Conservation (phyloP, 2,888 invertebrate species). For the Toxonevra muliebris region DNA sequence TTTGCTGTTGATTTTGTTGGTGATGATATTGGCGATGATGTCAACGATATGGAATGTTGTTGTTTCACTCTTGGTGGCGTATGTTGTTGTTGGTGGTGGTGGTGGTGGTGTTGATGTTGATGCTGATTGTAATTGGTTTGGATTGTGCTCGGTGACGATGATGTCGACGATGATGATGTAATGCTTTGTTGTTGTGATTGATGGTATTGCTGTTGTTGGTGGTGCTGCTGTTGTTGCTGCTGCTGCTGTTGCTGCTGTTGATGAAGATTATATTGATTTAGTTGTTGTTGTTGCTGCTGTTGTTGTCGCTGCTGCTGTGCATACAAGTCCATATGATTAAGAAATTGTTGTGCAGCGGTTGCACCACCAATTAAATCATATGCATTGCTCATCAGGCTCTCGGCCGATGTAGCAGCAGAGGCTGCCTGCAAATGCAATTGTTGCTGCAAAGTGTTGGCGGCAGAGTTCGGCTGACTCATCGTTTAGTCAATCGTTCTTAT, state of each 20-base stretch:
- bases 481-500: neutral
- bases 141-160: slow-evolving; percentile 32
- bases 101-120: slow-evolving; percentile 42
- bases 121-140: slow-evolving; percentile 38
- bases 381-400: slow-evolving; percentile 52
- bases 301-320: slow-evolving; percentile 47
- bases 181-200: slow-evolving; percentile 26
- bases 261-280: slow-evolving; percentile 18
- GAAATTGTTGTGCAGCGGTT: slow-evolving; percentile 49
- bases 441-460: slow-evolving; percentile 35
- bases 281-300: slow-evolving; percentile 38
- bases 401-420: slow-evolving; percentile 36
- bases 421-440: slow-evolving; percentile 36
- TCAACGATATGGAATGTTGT: slow-evolving; percentile 50
- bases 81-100: slow-evolving; percentile 40
- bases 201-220: slow-evolving; percentile 41
- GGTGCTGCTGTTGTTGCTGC: slow-evolving; percentile 42
- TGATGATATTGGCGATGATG: slow-evolving; percentile 49
- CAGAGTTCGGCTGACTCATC: slow-evolving; percentile 34
- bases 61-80: slow-evolving; percentile 41
- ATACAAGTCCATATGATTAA: slow-evolving; percentile 55
- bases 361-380: slow-evolving; percentile 48
- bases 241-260: slow-evolving; percentile 33
- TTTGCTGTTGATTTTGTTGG: slow-evolving; percentile 31
- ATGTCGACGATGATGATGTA: slow-evolving; percentile 30